Base-by-base conservation (phyloP, 2,797 vertebrate genomes). In the Pagetopsis macropterus region DNA sequence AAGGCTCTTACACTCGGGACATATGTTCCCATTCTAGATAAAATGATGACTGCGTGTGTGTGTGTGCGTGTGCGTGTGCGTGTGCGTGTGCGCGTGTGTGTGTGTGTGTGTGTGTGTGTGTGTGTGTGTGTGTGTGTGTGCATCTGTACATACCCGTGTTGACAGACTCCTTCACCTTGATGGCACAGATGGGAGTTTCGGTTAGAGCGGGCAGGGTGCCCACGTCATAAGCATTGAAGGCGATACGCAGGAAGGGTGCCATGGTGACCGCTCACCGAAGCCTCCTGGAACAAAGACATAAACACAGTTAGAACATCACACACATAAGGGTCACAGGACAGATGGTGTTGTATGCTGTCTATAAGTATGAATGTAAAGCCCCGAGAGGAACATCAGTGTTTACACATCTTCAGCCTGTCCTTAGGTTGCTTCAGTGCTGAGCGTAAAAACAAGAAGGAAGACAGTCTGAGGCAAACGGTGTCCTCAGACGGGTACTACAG, bases 141-240 rank as follows among this genome's bases (percentile, higher is more conserved):
- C 17, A 45, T 65, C 27, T 45, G 56, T 23, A 79, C 90, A 77
- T 88, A 99, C 98, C 97, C 93, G 98, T 99, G 88, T 78, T 96
- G 86, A 99, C 80, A 0, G 96, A 95, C 92, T 99, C 98, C 91
- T 99, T 99, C 95, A 99, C 95, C 93, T 95, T 99, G 87, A 99
- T 90, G 3, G 97, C 97, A 80, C 97, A 98, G 86, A 98, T 96
- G 2, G 96, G 98, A 62, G 94, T 81, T 0, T 96, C 96, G 0
- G 82, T 62, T 11, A 84, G 69, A 3, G 84, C 74, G 70, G 95
- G 72, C 74, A 96, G 80, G 4, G 89, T 82, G 1, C 97, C 97
- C 78, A 96, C 65, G 63, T 97, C 96, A 37, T 95, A 98, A 0
- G 94, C 91, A 48, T 92, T 97, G 88, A 99, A 96, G 87, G 96